Evolutionary conservation across 2,888 invertebrate species (phyloP).

Genomic region (Eumacrocentrus americanus): DNA sequence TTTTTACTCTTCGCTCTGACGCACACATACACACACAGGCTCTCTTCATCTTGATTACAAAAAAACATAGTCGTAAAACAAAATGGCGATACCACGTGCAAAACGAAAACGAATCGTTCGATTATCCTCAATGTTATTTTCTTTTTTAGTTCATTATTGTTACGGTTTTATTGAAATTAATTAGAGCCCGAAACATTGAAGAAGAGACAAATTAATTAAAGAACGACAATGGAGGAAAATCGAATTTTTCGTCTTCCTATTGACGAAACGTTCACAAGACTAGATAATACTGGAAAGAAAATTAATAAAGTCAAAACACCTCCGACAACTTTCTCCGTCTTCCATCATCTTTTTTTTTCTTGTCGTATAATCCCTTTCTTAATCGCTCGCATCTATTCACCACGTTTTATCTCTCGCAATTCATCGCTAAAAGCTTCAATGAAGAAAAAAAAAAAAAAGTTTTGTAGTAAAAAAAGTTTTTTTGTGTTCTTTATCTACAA

Average conservation of each 20-base stretch:
- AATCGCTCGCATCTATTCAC: conserved; percentile 16
- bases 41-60: conserved; percentile 28
- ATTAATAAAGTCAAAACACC: conserved; percentile 56
- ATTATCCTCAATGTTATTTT: conserved; percentile 20
- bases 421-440: conserved; percentile 4
- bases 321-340: conserved; percentile 34
- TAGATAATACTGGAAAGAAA: conserved; percentile 62
- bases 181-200: conserved; percentile 19
- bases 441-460: conserved; percentile 14
- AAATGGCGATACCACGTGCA: conserved; percentile 39
- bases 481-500: conserved; percentile 10
- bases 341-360: conserved; percentile 23
- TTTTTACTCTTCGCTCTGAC: conserved; percentile 22
- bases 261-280: conserved; percentile 49
- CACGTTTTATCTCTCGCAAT: background rate
- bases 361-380: conserved; percentile 16
- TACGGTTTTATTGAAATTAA: background rate
- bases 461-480: conserved; percentile 22
- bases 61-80: conserved; percentile 15
- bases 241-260: conserved; percentile 26
- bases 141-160: conserved; percentile 12
- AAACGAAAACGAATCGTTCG: conserved; percentile 33
- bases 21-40: conserved; percentile 28
- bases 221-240: conserved; percentile 14
- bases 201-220: conserved; percentile 2